Evolutionary conservation across 2,888 invertebrate genomes (phyloP).

Genomic region (Drosophila ezoana): DNA sequence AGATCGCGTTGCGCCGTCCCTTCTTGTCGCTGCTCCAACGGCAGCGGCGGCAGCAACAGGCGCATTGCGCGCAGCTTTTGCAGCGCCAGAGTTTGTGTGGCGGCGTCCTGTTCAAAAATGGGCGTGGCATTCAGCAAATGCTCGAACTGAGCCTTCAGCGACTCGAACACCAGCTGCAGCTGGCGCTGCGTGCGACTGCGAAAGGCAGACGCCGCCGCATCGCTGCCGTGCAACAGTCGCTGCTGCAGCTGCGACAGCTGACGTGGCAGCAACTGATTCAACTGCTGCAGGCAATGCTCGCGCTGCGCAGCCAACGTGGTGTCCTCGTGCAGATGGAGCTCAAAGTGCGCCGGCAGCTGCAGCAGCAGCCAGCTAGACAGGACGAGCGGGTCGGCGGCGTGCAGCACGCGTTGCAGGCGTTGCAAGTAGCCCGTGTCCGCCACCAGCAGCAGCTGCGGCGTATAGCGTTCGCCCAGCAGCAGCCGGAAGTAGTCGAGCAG

Average conservation of each 20-base stretch:
- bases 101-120: conserved; percentile 66
- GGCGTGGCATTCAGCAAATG: conserved; percentile 61
- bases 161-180: conserved; percentile 59
- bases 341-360: conserved; percentile 78
- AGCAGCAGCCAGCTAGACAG: conserved; percentile 76
- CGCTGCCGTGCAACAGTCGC: conserved; percentile 62
- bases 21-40: background rate
- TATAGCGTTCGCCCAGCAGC: conserved; percentile 55
- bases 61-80: conserved; percentile 77
- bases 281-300: conserved; percentile 68
- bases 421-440: conserved; percentile 66
- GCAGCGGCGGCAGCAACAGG: conserved; percentile 58
- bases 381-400: conserved; percentile 40
- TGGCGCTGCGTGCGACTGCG: conserved; percentile 29
- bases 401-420: conserved; percentile 51
- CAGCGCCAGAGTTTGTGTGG: conserved; percentile 59
- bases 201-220: conserved; percentile 35
- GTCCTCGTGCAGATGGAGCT: conserved; percentile 73
- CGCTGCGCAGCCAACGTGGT: conserved; percentile 59
- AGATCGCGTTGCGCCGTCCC: conserved; percentile 1
- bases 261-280: conserved; percentile 70
- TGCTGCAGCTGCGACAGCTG: conserved; percentile 64
- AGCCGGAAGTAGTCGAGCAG: conserved; percentile 66
- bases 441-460: conserved; percentile 67
- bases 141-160: conserved; percentile 77